Evolutionary conservation across 64 coral and sea anemone species (phyloP).

Genomic region (Montipora sp.): DNA sequence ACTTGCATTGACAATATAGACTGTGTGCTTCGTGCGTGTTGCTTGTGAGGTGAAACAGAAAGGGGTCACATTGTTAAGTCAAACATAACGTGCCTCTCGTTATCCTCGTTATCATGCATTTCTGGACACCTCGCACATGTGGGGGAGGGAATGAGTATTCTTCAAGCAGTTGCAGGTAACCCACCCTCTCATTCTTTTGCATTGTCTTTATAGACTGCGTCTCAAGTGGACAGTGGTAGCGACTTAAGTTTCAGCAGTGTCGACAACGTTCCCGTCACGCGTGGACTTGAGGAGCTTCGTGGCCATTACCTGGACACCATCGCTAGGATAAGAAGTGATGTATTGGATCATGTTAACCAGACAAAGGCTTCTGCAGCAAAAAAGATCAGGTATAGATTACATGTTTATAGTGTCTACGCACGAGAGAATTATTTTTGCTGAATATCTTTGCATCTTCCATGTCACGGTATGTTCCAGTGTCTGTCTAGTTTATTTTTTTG

Average conservation of each 20-base stretch:
- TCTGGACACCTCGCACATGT: no score
- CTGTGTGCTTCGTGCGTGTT: no score
- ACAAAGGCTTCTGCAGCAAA: slow-evolving; percentile 91
- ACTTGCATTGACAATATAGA: no score
- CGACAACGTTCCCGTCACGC: slow-evolving; percentile 69
- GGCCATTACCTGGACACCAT: slow-evolving; percentile 92
- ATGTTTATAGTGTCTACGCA: not conserved
- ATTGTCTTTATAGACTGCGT: slow-evolving; percentile 13
- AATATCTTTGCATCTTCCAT: not conserved
- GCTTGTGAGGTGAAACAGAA: no score
- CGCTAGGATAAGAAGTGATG: slow-evolving; percentile 95
- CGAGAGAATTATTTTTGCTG: not conserved
- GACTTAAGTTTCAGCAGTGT: slow-evolving; percentile 80
- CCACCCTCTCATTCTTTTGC: not conserved
- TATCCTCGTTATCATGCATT: no score
- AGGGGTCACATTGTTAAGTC: no score
- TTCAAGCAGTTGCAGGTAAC: not conserved
- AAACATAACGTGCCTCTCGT: no score
- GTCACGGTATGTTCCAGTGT: not conserved
- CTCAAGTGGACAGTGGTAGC: slow-evolving; percentile 41
- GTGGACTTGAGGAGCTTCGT: slow-evolving; percentile 80
- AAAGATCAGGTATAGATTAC: slow-evolving; percentile 78
- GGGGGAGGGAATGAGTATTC: no score
- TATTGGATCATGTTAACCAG: slow-evolving; percentile 86
- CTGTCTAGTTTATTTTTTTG: no score